phyloP scores from a whole-genome alignment of 2,113 vertebrate species.

The Aspiorhynchus laticeps region DNA sequence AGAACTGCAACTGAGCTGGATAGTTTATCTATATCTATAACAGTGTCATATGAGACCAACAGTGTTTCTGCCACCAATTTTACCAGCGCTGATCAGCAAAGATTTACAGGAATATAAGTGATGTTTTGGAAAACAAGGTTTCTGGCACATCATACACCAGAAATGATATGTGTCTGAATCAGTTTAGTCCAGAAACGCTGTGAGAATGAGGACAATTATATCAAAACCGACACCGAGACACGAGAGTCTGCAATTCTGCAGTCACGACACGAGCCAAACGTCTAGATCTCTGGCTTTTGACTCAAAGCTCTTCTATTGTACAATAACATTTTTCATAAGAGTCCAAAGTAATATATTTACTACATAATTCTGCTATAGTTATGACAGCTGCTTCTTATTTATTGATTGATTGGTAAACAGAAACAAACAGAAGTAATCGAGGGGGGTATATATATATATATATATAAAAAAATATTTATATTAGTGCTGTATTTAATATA shows the following conservation, averaged over 20 bases:
- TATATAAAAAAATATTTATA: no score
- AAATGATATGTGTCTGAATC: conserved; percentile 9
- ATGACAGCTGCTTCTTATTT: neutral
- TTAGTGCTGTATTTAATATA: no score
- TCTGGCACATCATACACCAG: conserved; percentile 17
- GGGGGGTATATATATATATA: no score
- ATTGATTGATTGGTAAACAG: neutral
- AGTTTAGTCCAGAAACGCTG: neutral
- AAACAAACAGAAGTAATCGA: neutral
- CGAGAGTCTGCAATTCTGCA: conserved; percentile 12
- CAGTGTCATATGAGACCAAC: neutral
- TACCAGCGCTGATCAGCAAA: neutral
- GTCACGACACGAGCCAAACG: neutral
- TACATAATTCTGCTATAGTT: neutral
- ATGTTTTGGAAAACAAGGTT: conserved; percentile 11
- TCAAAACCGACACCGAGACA: neutral
- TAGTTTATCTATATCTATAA: neutral
- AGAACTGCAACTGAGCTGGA: neutral
- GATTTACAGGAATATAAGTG: conserved; percentile 1
- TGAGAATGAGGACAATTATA: neutral
- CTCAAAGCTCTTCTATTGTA: neutral
- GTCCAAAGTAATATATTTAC: neutral
- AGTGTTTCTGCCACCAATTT: neutral
- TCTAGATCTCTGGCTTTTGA: no score
- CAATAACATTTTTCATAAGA: neutral